Base-by-base conservation (phyloP, 1,140 invertebrate species). In the Lepidurus packardi region DNA sequence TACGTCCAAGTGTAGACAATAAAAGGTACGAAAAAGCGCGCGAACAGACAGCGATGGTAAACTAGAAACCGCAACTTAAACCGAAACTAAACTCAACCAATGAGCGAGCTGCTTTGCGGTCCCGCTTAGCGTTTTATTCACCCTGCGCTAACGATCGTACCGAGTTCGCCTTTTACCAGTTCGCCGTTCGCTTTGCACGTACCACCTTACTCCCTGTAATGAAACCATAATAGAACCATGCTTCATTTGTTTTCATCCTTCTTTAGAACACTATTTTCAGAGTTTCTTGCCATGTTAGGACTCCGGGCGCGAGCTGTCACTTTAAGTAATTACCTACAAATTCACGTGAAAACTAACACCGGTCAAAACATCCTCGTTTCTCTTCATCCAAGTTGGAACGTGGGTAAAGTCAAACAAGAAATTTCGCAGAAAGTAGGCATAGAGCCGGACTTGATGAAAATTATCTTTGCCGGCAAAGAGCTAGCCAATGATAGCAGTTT, bases 401-500 rank as follows among this genome's bases (percentile, higher is more conserved):
- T 94, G 34, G 88, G 88, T 81, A 89, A 92, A 81, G 88, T 94
- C 0, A 93, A 93, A 84, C 88, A 92, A 84, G 84, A 90, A 73
- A 87, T 94, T 9, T 90, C 91, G 0, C 89, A 90, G 3, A 87
- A 90, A 83, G 85, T 93, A 74, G 91, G 90, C 0, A 85, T 92
- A 75, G 83, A 88, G 73, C 88, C 90, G 1, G 88, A 92, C 25
- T 91, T 94, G 82, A 86, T 94, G 4, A 92, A 92, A 84, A 92
- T 95, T 73, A 94, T 95, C 83, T 92, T 95, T 85, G 92, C 92
- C 73, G 93, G 93, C 16, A 94, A 93, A 85, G 92, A 94, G 83
- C 84, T 95, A 1, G 89, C 90, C 78, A 91, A 94, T 85, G 89
- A 90, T 11, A 90, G 89, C 13, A 87, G 89, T 53, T 89, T 94